Base-by-base conservation (phyloP, 1,140 invertebrate genomes). In the Nebria ingens region DNA sequence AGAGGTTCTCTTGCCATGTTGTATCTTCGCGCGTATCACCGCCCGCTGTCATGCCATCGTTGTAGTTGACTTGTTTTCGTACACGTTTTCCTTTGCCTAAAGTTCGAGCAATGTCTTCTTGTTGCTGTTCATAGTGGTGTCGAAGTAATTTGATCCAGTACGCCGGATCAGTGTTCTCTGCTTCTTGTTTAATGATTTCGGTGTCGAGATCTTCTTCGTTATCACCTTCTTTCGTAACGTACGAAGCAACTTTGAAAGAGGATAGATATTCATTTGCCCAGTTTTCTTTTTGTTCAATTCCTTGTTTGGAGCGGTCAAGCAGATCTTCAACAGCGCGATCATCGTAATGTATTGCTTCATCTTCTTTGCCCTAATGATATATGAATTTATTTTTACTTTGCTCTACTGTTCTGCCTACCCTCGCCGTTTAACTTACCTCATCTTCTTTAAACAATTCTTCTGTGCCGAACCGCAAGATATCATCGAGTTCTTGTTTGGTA, bases 201-300 rank as follows among this genome's bases (percentile, higher is more conserved):
- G n/a, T n/a, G n/a, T n/a, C n/a, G n/a, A n/a, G n/a, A n/a, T 97
- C 93, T 65, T 98, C 92, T 63, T 93, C 86, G 55, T 85, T 86
- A 61, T 96, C 93, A 53, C 88, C 91, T 78, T 97, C 93, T 69
- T 96, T 95, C 1, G 93, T 97, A 4, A 89, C 91, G 67, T 98
- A 98, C 45, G 87, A 91, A n/a, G 95, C 95, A 9, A 99, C 97
- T 72, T 91, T 91, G 74, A 99, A 99, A 0, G 95, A 98, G 65
- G 91, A 95, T 23, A 99, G 80, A 77, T 99, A 99, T 69, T 99
- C 97, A 67, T 99, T 99, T 57, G 97, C 93, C 89, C 94, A 98
- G 52, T 95, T 91, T 70, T 98, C 94, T 68, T 98, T 99, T 70
- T 97, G 92, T 69, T 98, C 96, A 52, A 96, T 93, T 73, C 93